A percentile compares a stretch with the other conserved stretches of the same genome.
Evolutionary conservation across 2,888 invertebrate species (phyloP).

Genomic region (Himalopsyche kuldschensis): DNA sequence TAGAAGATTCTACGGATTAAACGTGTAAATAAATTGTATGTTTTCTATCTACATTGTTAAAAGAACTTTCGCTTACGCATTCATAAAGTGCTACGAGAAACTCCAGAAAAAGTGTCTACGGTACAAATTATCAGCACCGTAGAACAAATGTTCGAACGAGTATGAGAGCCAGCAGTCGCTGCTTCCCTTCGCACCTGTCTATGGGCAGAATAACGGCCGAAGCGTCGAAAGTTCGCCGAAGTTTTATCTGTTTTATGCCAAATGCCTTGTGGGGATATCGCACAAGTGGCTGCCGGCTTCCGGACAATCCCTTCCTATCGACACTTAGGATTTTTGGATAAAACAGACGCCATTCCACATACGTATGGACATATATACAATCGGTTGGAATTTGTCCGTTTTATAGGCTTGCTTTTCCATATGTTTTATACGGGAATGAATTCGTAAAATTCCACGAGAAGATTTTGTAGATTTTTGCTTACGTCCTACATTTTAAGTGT

Average conservation of each 20-base stretch:
- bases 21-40: too few relatives aligned
- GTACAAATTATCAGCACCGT: constrained; percentile 16
- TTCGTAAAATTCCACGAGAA: background rate
- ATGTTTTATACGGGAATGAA: background rate
- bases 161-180: background rate
- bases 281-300: constrained; percentile 21
- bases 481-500: too few relatives aligned
- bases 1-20: too few relatives aligned
- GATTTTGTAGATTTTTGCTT: too few relatives aligned
- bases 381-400: constrained; percentile 1
- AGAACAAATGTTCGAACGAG: background rate
- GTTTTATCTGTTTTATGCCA: constrained; percentile 30
- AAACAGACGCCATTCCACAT: constrained; percentile 2
- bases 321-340: constrained; percentile 30
- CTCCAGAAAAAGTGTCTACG: background rate
- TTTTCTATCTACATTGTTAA: too few relatives aligned
- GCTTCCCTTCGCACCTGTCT: constrained; percentile 20
- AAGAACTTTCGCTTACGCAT: background rate
- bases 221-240: constrained; percentile 21
- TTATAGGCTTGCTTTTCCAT: background rate
- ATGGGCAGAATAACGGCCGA: constrained; percentile 19
- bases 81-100: background rate
- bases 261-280: constrained; percentile 22
- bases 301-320: constrained; percentile 22
- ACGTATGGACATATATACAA: background rate